Conservation (phyloP, 2,888 invertebrate species). For the Prosopocoilus inquinatus region DNA sequence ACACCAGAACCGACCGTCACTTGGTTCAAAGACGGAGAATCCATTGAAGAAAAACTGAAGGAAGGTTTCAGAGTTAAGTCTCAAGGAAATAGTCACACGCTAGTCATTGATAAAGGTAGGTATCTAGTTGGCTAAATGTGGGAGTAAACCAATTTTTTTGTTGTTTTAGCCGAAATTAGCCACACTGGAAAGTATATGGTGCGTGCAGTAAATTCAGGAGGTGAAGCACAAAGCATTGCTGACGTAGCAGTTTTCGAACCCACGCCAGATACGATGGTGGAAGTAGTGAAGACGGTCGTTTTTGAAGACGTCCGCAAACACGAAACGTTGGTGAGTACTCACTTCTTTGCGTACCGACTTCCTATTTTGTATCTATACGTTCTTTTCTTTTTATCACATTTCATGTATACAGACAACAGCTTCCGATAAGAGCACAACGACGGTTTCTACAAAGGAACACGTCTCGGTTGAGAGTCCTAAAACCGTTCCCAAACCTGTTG, state of each 20-base stretch:
- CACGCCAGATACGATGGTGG: constrained; percentile 65
- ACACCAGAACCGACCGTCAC: constrained; percentile 70
- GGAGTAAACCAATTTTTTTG: background rate
- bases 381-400: constrained; percentile 5
- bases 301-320: constrained; percentile 58
- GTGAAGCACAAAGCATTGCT: constrained; percentile 80
- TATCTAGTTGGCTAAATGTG: background rate
- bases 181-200: constrained; percentile 79
- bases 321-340: constrained; percentile 49
- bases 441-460: constrained; percentile 24
- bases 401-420: constrained; percentile 28
- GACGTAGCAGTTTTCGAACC: constrained; percentile 73
- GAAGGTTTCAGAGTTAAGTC: constrained; percentile 58
- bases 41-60: constrained; percentile 56
- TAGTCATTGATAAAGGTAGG: constrained; percentile 71
- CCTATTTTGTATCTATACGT: constrained; percentile 9
- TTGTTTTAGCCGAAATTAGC: constrained; percentile 54
- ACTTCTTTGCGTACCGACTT: background rate
- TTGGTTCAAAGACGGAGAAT: constrained; percentile 72
- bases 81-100: constrained; percentile 66
- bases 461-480: constrained; percentile 9
- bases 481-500: background rate
- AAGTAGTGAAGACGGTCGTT: constrained; percentile 65
- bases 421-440: constrained; percentile 30
- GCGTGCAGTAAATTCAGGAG: constrained; percentile 69